A percentile compares a stretch with the other conserved stretches of the same genome.
Conservation (phyloP, 1,140 invertebrate genomes). For the Littorina saxatilis region DNA sequence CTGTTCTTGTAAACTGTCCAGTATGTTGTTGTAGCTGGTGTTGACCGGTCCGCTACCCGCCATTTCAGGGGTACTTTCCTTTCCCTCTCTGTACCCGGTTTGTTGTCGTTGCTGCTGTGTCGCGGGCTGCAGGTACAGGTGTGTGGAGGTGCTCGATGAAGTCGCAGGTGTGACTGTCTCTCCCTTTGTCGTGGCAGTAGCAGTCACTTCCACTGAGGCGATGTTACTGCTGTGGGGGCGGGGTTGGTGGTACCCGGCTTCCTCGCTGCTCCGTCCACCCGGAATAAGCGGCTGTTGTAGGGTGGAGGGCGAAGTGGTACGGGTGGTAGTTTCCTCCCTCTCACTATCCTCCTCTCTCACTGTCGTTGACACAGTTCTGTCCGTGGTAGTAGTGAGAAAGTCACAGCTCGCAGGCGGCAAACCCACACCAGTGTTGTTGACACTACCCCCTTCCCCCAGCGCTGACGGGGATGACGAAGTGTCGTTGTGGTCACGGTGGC, state of each 20-base stretch:
- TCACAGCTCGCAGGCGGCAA: neutral
- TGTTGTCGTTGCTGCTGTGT: neutral
- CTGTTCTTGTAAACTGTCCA: conserved; percentile 30
- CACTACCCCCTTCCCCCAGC: neutral
- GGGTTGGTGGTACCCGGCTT: no score
- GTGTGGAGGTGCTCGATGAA: neutral
- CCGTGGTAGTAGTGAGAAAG: neutral
- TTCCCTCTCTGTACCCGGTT: no score
- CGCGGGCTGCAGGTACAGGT: neutral
- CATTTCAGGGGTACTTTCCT: neutral
- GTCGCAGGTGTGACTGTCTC: no score
- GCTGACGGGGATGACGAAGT: no score
- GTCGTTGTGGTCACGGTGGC: no score
- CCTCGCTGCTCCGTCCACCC: neutral
- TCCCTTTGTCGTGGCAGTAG: no score
- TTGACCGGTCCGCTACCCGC: neutral
- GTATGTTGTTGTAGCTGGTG: neutral
- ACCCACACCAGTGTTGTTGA: neutral
- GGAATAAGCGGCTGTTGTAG: neutral
- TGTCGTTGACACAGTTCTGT: neutral
- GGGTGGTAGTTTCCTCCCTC: neutral
- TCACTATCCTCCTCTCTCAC: neutral
- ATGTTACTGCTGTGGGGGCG: no score
- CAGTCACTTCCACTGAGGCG: no score
- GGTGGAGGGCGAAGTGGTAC: neutral